Evolutionary conservation across 2,113 vertebrate species (phyloP).

Genomic region (Azemiops feae): DNA sequence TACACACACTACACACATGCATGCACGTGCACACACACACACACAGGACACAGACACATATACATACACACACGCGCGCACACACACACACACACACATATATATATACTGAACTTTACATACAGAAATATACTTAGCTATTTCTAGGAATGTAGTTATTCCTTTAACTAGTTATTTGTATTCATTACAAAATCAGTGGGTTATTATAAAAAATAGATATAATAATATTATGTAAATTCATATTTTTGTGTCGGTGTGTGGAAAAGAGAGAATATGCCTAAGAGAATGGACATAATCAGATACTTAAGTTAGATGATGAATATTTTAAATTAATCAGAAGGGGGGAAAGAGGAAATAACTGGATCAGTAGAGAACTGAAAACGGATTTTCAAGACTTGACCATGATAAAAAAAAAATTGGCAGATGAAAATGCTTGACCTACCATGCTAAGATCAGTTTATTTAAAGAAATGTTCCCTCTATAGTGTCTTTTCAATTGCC

Average conservation of each 20-base stretch:
- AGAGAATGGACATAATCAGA: not conserved
- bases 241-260: not conserved
- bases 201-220: conserved; percentile 7
- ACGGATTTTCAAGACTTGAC: not conserved
- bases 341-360: too few species aligned
- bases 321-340: not conserved
- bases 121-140: not conserved
- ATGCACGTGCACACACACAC: not conserved
- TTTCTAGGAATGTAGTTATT: conserved; percentile 36
- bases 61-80: not conserved
- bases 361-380: not conserved
- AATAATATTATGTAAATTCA: not conserved
- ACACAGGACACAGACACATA: not conserved
- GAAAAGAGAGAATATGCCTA: not conserved
- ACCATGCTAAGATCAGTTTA: not conserved
- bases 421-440: not conserved
- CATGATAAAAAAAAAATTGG: too few species aligned
- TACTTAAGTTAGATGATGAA: not conserved
- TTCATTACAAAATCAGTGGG: not conserved
- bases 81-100: not conserved
- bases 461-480: not conserved
- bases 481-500: not conserved
- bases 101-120: not conserved
- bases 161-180: conserved; percentile 31
- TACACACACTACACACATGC: not conserved